Evolutionary conservation across 2,797 vertebrate genomes (phyloP).

Genomic region (Thaleichthys pacificus): DNA sequence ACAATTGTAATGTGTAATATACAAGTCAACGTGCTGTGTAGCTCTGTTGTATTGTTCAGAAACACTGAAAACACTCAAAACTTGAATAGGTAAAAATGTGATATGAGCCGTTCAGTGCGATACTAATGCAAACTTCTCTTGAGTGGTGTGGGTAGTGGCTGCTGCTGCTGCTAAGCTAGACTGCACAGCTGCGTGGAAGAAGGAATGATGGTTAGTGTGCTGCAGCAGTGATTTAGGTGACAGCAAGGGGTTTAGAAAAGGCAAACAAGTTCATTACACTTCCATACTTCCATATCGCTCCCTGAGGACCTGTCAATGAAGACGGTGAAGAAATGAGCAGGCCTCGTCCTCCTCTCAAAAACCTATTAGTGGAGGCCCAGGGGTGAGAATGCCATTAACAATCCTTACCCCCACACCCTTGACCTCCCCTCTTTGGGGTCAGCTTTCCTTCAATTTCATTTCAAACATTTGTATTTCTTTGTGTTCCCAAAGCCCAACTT

Average conservation of each 20-base stretch:
- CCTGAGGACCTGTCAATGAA: slow-evolving; percentile 70
- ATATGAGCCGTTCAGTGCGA: background rate
- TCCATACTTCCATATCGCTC: slow-evolving; percentile 77
- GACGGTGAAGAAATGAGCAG: slow-evolving; percentile 70
- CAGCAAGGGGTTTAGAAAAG: slow-evolving; percentile 68
- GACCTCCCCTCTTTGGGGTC: slow-evolving; percentile 70
- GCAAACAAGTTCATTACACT: slow-evolving; percentile 81
- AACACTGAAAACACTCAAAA: background rate
- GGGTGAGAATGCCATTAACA: slow-evolving; percentile 76
- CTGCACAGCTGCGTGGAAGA: slow-evolving; percentile 66
- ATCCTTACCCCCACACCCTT: slow-evolving; percentile 68
- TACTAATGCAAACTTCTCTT: background rate
- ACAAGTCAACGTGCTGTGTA: background rate
- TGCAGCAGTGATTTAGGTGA: slow-evolving; percentile 75
- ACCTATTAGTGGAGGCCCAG: slow-evolving; percentile 72
- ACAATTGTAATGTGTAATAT: background rate
- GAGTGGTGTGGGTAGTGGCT: slow-evolving; percentile 55
- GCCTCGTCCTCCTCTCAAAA: slow-evolving; percentile 64
- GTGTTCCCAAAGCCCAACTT: slow-evolving; percentile 59
- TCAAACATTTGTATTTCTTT: slow-evolving; percentile 67
- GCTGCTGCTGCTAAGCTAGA: slow-evolving; percentile 43
- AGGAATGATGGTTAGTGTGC: slow-evolving; percentile 56
- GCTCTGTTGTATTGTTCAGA: background rate
- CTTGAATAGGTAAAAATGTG: background rate
- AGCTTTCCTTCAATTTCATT: slow-evolving; percentile 57